phyloP scores from a whole-genome alignment of 2,113 vertebrate genomes.

The Thermophis baileyi region DNA sequence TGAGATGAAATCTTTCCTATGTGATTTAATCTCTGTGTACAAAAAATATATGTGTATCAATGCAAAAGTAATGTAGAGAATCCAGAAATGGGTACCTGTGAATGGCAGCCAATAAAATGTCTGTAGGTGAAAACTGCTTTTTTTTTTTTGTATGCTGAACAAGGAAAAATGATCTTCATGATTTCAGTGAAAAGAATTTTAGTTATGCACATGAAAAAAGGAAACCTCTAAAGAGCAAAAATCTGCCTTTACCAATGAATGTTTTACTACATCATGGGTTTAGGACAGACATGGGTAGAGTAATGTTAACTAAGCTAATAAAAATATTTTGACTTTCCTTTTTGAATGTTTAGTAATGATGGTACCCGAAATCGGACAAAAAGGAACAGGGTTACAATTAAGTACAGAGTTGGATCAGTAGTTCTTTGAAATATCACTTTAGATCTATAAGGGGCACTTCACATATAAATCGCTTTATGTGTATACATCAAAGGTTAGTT shows the following conservation, averaged over 20 bases:
- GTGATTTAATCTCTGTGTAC: neutral
- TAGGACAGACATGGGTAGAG: neutral
- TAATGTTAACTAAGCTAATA: neutral
- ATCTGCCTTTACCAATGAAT: neutral
- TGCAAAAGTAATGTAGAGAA: too few relatives aligned
- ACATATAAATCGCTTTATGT: neutral
- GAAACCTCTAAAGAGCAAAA: neutral
- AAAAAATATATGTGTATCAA: neutral
- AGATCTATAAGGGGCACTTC: neutral
- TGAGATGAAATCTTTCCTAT: neutral
- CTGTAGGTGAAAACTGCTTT: neutral
- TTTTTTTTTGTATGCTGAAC: neutral
- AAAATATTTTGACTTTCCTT: neutral
- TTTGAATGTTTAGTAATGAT: neutral
- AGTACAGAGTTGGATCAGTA: neutral
- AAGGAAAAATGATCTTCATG: neutral
- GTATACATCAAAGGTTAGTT: neutral
- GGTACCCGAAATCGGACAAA: neutral
- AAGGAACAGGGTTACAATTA: neutral
- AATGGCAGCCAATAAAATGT: neutral
- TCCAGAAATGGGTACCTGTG: neutral
- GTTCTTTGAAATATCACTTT: neutral
- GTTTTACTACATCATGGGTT: neutral
- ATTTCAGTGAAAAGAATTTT: neutral
- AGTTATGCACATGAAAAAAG: neutral